These are phyloP conservation scores for Leucoraja ocellata DNA, from an alignment of 2,797 vertebrate species.

Conservation along the genomic window DNA sequence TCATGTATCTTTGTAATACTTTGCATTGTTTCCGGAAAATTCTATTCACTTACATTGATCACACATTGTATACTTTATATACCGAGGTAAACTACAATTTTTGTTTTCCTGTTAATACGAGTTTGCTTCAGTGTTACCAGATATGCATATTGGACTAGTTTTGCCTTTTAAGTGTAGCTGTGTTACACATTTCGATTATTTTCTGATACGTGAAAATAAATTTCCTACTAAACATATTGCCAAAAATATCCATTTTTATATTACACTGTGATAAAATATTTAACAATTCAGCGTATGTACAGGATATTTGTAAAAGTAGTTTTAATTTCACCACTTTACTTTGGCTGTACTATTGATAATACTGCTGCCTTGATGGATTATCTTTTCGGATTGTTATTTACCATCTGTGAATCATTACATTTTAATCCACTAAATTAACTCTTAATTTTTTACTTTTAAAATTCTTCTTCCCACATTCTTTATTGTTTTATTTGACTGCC, in stretches of 20 bases:
- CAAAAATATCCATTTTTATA: conserved; percentile 29
- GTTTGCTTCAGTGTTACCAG: conserved; percentile 67
- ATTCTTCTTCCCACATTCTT: conserved; percentile 16
- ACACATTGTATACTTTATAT: conserved; percentile 72
- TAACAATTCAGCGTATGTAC: background rate
- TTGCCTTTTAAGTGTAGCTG: conserved; percentile 71
- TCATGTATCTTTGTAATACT: conserved; percentile 76
- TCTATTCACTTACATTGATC: conserved; percentile 72
- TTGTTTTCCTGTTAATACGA: conserved; percentile 62
- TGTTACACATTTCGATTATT: conserved; percentile 73
- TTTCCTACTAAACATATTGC: conserved; percentile 67
- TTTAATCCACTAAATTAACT: conserved; percentile 3
- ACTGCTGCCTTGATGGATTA: background rate
- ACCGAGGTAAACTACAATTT: conserved; percentile 56
- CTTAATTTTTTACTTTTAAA: background rate
- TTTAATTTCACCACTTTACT: background rate
- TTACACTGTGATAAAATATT: background rate
- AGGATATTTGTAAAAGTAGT: conserved; percentile 17
- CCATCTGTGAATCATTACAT: background rate
- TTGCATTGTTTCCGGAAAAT: conserved; percentile 70
- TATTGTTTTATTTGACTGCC: background rate
- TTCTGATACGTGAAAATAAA: conserved; percentile 73
- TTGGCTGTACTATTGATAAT: background rate
- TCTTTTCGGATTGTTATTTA: background rate
- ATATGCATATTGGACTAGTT: conserved; percentile 70